These are phyloP conservation scores for Otis tarda DNA, from an alignment of 2,113 vertebrate genomes.

Conservation along the genomic window DNA sequence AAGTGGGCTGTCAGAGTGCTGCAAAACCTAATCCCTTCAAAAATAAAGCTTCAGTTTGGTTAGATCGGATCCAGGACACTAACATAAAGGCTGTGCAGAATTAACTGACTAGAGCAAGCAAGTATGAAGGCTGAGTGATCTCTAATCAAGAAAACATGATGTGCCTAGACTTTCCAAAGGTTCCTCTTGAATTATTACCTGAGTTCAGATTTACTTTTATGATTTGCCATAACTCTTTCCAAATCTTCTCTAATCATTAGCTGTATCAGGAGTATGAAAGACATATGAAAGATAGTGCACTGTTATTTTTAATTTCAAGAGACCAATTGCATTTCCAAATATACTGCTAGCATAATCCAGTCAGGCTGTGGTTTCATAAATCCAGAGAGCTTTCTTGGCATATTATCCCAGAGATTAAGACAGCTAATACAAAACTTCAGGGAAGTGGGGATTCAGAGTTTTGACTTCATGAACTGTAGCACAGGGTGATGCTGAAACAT, in stretches of 20 bases:
- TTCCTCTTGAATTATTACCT: conserved; percentile 42
- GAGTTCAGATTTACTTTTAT: conserved; percentile 46
- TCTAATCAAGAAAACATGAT: conserved; percentile 16
- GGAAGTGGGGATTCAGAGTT: conserved; percentile 26
- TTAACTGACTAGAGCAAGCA: background rate
- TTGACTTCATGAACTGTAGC: conserved; percentile 21
- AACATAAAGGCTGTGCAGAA: background rate
- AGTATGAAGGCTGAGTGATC: background rate
- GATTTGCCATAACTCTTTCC: conserved; percentile 40
- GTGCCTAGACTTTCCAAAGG: background rate
- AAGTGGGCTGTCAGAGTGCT: background rate
- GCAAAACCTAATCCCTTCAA: background rate
- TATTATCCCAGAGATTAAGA: conserved; percentile 35
- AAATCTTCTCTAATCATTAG: conserved; percentile 54
- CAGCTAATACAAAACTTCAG: conserved; percentile 20
- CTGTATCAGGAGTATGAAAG: conserved; percentile 46
- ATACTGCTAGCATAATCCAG: conserved; percentile 45
- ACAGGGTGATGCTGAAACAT: background rate
- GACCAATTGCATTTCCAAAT: conserved; percentile 56
- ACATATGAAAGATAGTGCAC: background rate
- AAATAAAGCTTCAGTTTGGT: background rate
- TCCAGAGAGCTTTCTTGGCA: conserved; percentile 32
- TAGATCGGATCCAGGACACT: background rate
- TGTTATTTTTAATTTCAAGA: conserved; percentile 67
- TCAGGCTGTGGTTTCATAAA: conserved; percentile 59